phyloP scores from a whole-genome alignment of 2,888 invertebrate species.

The Xanthostigma xanthostigma region DNA sequence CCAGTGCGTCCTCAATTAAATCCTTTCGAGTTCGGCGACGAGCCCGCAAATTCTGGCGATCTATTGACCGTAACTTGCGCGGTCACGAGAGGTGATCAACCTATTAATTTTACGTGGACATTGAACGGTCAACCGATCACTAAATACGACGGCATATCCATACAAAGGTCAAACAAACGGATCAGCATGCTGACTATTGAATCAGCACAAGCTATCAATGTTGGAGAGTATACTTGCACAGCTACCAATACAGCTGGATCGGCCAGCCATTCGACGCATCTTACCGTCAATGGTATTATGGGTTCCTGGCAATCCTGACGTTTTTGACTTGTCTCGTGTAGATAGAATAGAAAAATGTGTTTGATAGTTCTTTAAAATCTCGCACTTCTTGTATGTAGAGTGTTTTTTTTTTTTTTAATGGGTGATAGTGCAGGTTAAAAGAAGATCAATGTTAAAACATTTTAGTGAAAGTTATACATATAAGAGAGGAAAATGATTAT shows the following conservation, averaged over 20 bases:
- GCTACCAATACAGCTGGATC: constrained; percentile 43
- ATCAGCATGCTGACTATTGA: constrained; percentile 47
- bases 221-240: constrained; percentile 46
- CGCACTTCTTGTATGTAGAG: constrained; percentile 8
- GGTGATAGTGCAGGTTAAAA: too few relatives aligned
- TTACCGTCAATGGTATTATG: constrained; percentile 35
- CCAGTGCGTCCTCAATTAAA: constrained; percentile 66
- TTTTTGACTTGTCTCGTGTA: too few relatives aligned
- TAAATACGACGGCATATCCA: constrained; percentile 37
- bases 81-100: constrained; percentile 61
- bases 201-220: constrained; percentile 41
- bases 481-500: too few relatives aligned
- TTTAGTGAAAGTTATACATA: too few relatives aligned
- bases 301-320: too few relatives aligned
- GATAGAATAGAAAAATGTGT: too few relatives aligned
- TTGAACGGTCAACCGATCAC: constrained; percentile 32
- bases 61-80: constrained; percentile 35
- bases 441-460: too few relatives aligned
- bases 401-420: too few relatives aligned
- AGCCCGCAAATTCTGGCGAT: constrained; percentile 32
- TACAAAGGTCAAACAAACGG: constrained; percentile 41
- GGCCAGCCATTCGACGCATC: constrained; percentile 36
- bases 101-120: constrained; percentile 59
- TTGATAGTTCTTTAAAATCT: neutral
- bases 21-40: constrained; percentile 61